Evolutionary conservation across 2,113 vertebrate species (phyloP), one percentile per base, ranked within the genome.

Genomic region (Triplophysa siluroides): DNA sequence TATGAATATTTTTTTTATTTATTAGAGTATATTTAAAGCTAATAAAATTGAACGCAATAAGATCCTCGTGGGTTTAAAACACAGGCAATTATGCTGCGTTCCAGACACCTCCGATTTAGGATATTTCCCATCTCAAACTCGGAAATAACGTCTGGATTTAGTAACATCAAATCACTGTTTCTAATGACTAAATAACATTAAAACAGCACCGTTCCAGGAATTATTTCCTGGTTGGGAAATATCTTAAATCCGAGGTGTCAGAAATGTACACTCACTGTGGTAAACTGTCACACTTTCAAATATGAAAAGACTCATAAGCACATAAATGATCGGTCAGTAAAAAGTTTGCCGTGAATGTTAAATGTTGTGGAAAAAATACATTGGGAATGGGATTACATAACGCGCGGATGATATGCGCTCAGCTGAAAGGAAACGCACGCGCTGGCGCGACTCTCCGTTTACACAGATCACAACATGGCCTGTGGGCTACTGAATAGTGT

Each of bases 331-430:
- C 19, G 1, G 19, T 56, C 54, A 21, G 54, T 18, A 52, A 52
- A 52, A 18, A 29, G 0, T 1, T 1, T 4, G 50, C 3, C 54
- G 54, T 9, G 43, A n/a, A 10, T 38, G n/a, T n/a, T 23, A 10
- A 63, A 41, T 26, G 18, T 12, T 75, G 72, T 19, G 56, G 13
- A 21, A 19, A 1, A 47, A 23, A 18, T 7, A n/a, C 41, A 29
- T 19, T 18, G n/a, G 23, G 33, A 38, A 63, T 8, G 9, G 12
- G 33, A 38, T 75, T 75, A 63, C 73, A 47, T 14, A 75, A 75
- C 41, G 4, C n/a, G 1, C 24, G n/a, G 19, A 58, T n/a, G 19
- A n/a, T 52, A 16, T 4, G 19, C 3, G 7, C 56, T 75, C 72
- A 63, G 72, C 38, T 62, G 58, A 75, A 4, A 4, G 29, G 29